phyloP scores from a whole-genome alignment of 2,797 vertebrate species.

The Syngnathus rostellatus region DNA sequence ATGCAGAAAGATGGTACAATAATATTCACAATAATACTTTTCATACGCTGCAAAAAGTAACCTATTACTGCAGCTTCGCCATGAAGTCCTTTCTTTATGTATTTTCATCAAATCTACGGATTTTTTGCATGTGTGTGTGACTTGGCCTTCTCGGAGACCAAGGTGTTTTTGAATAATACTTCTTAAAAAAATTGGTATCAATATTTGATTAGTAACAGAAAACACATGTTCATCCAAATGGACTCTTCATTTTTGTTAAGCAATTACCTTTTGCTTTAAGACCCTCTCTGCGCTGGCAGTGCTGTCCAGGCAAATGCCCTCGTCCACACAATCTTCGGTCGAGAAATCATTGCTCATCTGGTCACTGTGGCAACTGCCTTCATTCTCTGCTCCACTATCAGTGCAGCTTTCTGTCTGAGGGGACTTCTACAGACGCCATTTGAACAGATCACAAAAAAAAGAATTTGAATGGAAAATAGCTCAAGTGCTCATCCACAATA shows the following conservation, averaged over 20 bases:
- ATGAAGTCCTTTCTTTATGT: too few relatives aligned
- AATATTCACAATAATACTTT: too few relatives aligned
- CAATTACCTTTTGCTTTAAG: conserved; percentile 86
- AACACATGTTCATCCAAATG: not conserved
- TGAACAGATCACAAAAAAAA: conserved; percentile 4
- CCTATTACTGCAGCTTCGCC: too few relatives aligned
- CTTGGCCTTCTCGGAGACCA: too few relatives aligned
- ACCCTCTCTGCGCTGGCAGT: conserved; percentile 81
- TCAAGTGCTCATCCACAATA: not conserved
- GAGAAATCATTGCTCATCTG: conserved; percentile 99
- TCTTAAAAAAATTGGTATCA: too few relatives aligned
- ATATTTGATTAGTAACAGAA: too few relatives aligned
- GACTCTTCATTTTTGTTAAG: not conserved
- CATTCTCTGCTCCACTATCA: conserved; percentile 97
- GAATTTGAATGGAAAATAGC: not conserved
- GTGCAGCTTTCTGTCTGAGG: conserved; percentile 98
- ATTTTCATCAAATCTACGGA: too few relatives aligned
- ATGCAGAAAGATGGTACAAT: too few relatives aligned
- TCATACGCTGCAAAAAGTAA: too few relatives aligned
- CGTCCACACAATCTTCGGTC: conserved; percentile 92
- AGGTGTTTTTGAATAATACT: too few relatives aligned
- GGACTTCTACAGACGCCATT: conserved; percentile 77
- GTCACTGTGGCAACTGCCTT: conserved; percentile 99
- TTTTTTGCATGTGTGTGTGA: too few relatives aligned
- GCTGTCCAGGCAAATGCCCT: conserved; percentile 96